These are phyloP conservation scores for Drosophila bocqueti DNA, from an alignment of 1,140 invertebrate genomes.

Conservation along the genomic window DNA sequence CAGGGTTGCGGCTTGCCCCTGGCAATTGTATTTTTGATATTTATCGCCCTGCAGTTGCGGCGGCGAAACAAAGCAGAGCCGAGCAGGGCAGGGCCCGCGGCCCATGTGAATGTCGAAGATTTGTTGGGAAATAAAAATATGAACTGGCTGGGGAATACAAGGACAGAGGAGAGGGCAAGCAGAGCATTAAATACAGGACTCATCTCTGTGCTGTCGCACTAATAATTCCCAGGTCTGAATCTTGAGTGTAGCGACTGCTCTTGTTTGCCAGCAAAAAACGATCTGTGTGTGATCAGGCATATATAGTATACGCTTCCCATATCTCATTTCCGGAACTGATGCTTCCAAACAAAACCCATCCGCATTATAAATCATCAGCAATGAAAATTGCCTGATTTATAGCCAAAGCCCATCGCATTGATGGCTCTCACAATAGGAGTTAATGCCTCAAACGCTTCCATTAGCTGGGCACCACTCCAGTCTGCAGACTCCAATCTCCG, in stretches of 20 bases:
- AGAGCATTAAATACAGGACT: background rate
- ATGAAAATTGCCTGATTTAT: constrained; percentile 22
- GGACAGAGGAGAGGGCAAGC: background rate
- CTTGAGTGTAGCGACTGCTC: no score
- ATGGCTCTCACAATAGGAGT: background rate
- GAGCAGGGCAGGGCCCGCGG: constrained; percentile 2
- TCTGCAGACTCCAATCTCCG: background rate
- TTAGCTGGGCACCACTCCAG: constrained; percentile 9
- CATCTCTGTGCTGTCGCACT: no score
- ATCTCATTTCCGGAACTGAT: background rate
- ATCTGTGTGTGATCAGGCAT: background rate
- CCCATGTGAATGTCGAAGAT: constrained; percentile 26
- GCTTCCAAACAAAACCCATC: background rate
- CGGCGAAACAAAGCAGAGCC: constrained; percentile 9
- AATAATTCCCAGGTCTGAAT: background rate
- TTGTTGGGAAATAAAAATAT: constrained; percentile 38
- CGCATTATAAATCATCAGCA: constrained; percentile 6
- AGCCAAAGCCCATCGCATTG: background rate
- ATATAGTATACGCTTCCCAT: background rate
- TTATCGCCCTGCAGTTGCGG: constrained; percentile 51
- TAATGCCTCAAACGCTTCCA: constrained; percentile 11
- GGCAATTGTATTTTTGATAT: constrained; percentile 66
- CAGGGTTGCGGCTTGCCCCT: constrained; percentile 12
- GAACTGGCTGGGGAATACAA: background rate
- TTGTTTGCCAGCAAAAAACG: no score